A percentile compares a stretch with the other conserved stretches of the same genome.
These are phyloP conservation scores for Pollicipes pollicipes DNA, from an alignment of 1,140 invertebrate genomes.

Conservation along the genomic window DNA sequence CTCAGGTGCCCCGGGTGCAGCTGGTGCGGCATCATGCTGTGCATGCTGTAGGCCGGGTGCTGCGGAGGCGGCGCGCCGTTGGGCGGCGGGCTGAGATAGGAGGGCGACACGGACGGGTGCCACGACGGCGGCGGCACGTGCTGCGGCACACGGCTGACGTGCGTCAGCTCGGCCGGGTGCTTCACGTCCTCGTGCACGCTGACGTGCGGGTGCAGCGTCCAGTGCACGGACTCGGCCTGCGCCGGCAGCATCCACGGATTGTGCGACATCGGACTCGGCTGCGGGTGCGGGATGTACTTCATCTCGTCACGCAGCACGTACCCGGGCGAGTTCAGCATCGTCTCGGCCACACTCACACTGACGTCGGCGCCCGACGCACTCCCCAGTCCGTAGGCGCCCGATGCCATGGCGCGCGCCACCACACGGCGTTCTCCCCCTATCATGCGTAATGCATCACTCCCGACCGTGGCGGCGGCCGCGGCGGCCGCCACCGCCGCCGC, in stretches of 20 bases:
- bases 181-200: constrained; percentile 33
- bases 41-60: constrained; percentile 59
- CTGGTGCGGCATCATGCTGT: constrained; percentile 45
- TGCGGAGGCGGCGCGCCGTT: constrained; percentile 42
- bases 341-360: constrained; percentile 20
- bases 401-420: constrained; percentile 15
- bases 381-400: constrained; percentile 19
- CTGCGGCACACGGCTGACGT: constrained; percentile 38
- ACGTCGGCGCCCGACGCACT: constrained; percentile 21
- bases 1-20: constrained; percentile 35
- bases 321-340: constrained; percentile 20
- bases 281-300: constrained; percentile 67
- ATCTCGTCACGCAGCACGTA: constrained; percentile 40
- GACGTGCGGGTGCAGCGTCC: constrained; percentile 40
- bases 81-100: constrained; percentile 42
- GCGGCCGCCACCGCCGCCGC: too few species aligned
- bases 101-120: constrained; percentile 64
- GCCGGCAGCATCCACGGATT: constrained; percentile 71
- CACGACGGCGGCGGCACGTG: constrained; percentile 46
- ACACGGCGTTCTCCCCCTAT: constrained; percentile 4
- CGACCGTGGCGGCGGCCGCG: constrained; percentile 15
- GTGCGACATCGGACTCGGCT: constrained; percentile 48
- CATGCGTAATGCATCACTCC: constrained; percentile 7
- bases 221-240: constrained; percentile 46
- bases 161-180: constrained; percentile 31